Evolutionary conservation across 1,140 invertebrate species (phyloP), one percentile per base, ranked within the genome.

Genomic region (Aphelinus certus): DNA sequence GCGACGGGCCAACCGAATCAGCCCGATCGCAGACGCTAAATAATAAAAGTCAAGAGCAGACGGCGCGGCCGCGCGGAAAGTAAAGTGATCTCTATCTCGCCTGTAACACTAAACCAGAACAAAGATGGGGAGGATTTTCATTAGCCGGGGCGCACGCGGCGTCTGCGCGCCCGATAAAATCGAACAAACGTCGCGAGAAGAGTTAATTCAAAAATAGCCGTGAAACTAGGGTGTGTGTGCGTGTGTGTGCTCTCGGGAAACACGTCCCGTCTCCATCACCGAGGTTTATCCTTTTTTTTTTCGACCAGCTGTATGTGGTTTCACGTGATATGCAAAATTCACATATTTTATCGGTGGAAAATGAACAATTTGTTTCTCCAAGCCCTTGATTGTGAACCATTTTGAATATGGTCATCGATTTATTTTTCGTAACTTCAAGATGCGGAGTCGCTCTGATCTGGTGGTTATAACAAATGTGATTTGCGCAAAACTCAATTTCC

Each of bases 21-120:
- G 68, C 45, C 55, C 46, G 47, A 60, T 69, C 56, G 67, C 55
- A 9, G 56, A 7, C 2, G 67, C 42, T 62, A 56, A 63, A 64
- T 71, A 71, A 64, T 62, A 70, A 70, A 70, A 62, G 2, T 7
- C 48, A 51, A n/a, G 67, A 56, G 5, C 47, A 67, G 7, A 69
- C 4, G 47, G 7, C 3, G 3, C 43, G 43, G 3, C 3, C 51
- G 55, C 7, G 48, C 1, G 3, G 58, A 62, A 49, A 62, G 26
- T 26, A 47, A 10, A 45, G 49, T 45, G 69, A 57, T 72, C n/a
- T 9, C 51, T 62, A 71, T 71, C 60, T 55, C 3, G 10, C 3
- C 42, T 60, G 68, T 70, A 70, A 70, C 48, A 70, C 58, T 46
- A 70, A 70, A 70, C 57, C 68, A 64, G 70, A 63, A 71, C 70